Evolutionary conservation across 2,888 invertebrate genomes (phyloP).

Genomic region (Pammene aurita): DNA sequence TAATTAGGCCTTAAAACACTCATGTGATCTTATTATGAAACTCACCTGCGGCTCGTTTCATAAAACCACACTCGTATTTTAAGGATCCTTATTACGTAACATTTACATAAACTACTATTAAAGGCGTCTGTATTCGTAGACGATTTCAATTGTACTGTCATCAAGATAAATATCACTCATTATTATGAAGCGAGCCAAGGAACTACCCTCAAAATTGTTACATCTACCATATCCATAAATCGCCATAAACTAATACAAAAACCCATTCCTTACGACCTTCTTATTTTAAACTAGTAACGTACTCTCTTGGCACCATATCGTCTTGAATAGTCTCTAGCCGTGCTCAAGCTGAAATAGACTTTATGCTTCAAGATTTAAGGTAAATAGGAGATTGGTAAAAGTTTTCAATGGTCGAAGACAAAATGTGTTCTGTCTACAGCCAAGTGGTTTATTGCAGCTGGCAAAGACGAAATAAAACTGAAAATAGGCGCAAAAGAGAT

Average conservation of each 20-base stretch:
- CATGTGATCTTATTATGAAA: too few relatives aligned
- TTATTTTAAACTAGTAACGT: not conserved
- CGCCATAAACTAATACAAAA: not conserved
- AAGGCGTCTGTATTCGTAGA: not conserved
- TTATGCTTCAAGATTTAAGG: not conserved
- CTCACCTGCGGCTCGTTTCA: too few relatives aligned
- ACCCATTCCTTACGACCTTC: not conserved
- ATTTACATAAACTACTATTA: too few relatives aligned
- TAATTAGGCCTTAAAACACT: too few relatives aligned
- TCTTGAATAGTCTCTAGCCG: not conserved
- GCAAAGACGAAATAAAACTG: not conserved
- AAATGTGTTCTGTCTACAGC: slow-evolving; percentile 11
- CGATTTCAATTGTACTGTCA: slow-evolving; percentile 6
- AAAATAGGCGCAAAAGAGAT: not conserved
- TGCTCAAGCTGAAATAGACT: not conserved
- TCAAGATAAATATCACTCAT: slow-evolving; percentile 16
- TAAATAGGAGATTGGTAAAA: not conserved
- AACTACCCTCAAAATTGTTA: slow-evolving; percentile 7
- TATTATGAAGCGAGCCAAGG: slow-evolving; percentile 1
- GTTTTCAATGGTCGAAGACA: slow-evolving; percentile 1
- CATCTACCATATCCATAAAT: not conserved
- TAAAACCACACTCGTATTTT: too few relatives aligned
- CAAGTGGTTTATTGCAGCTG: slow-evolving; percentile 6
- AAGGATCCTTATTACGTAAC: too few relatives aligned
- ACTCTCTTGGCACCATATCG: slow-evolving; percentile 7